phyloP scores from a whole-genome alignment of 2,797 vertebrate genomes.

The Agapornis canus region DNA sequence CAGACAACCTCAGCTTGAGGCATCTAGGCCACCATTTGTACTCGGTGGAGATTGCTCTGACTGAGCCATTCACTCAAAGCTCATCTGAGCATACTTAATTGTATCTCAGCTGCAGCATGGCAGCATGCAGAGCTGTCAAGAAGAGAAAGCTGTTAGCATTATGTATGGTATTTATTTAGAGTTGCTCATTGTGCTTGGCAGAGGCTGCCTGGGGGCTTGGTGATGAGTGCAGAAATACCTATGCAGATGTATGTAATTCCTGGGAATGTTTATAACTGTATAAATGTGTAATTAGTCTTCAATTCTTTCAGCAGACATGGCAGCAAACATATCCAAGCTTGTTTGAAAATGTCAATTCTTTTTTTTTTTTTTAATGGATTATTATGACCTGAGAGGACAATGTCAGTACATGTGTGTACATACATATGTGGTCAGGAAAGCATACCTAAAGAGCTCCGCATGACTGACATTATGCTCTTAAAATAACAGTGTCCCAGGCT shows the following conservation, averaged over 20 bases:
- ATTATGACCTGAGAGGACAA: not conserved
- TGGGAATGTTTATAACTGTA: not conserved
- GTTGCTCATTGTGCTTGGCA: not conserved
- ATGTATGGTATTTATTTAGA: not conserved
- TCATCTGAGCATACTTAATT: not conserved
- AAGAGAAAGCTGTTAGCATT: not conserved
- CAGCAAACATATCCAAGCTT: not conserved
- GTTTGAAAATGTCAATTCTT: not conserved
- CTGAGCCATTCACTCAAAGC: not conserved
- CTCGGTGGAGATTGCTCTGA: not conserved
- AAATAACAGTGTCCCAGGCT: not conserved
- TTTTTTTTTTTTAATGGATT: not conserved
- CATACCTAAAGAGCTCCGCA: not conserved
- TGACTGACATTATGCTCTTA: not conserved
- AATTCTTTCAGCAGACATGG: not conserved
- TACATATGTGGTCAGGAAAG: not conserved
- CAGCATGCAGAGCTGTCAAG: not conserved
- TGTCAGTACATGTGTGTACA: not conserved
- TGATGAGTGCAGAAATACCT: not conserved
- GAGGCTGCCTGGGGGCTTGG: not conserved
- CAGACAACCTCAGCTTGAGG: not conserved
- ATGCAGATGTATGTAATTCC: not conserved
- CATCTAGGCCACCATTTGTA: accelerated
- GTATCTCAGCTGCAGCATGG: not conserved
- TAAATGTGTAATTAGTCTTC: not conserved